phyloP scores from a whole-genome alignment of 2,797 vertebrate species.

The Sebastes kiyomatsui region DNA sequence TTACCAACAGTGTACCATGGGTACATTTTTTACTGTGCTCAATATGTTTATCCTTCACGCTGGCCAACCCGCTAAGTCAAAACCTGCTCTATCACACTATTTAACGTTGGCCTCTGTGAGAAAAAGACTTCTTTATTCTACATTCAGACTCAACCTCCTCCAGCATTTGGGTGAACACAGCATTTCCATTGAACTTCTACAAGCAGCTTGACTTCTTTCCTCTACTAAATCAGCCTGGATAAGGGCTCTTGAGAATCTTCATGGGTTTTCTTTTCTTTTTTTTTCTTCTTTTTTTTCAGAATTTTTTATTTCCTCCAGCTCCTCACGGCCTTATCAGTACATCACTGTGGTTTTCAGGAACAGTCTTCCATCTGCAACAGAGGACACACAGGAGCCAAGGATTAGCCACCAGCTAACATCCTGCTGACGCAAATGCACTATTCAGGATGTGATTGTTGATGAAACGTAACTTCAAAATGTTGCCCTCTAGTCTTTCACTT shows the following conservation, averaged over 20 bases:
- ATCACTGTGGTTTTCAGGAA: constrained; percentile 99
- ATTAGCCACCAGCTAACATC: constrained; percentile 71
- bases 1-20: constrained; percentile 82
- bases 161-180: constrained; percentile 78
- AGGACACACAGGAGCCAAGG: constrained; percentile 64
- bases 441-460: constrained; percentile 63
- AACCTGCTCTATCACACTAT: constrained; percentile 66
- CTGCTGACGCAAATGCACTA: constrained; percentile 51
- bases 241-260: constrained; percentile 86
- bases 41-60: constrained; percentile 85
- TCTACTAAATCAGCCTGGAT: constrained; percentile 76
- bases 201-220: constrained; percentile 81
- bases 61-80: constrained; percentile 75
- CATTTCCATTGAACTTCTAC: constrained; percentile 80
- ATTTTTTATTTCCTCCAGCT: constrained; percentile 79
- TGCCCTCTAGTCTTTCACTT: constrained; percentile 54
- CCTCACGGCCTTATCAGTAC: constrained; percentile 88
- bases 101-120: constrained; percentile 68
- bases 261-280: constrained; percentile 74
- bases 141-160: constrained; percentile 78
- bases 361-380: constrained; percentile 96
- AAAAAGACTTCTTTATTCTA: constrained; percentile 78
- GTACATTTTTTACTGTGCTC: constrained; percentile 92
- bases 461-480: constrained; percentile 62
- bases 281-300: constrained; percentile 64